Base-by-base conservation (phyloP, 2,888 invertebrate genomes). In the Nysson spinosus region DNA sequence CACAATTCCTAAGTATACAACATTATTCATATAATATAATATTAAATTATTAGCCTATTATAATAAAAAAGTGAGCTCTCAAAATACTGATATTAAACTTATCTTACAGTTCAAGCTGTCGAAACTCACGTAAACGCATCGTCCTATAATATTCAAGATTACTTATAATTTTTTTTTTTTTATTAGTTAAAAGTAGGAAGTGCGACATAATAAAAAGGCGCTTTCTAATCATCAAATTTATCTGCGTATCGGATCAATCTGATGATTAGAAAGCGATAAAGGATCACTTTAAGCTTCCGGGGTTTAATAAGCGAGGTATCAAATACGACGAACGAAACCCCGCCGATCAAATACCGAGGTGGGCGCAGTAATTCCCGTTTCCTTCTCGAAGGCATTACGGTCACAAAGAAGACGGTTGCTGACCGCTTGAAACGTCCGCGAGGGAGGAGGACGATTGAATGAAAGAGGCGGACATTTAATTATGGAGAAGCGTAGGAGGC, bases 401-500 rank as follows among this genome's bases (percentile, higher is more conserved):
- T 24, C 30, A 32, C 34, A 9, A 34, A 32, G 43, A 57, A 50
- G 49, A 69, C 55, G 55, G 46, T 58, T 65, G 57, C 57, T 55
- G 71, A 67, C 56, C 44, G 55, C 30, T 61, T 42, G 50, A 44
- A 42, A 66, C 63, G 32, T 46, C 42, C 40, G 49, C 28, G 42
- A 54, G 69, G 65, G 69, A 58, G 63, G 65, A 54, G 40, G 34
- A 42, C 56, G 69, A 69, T 69, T 61, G 66, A 50, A 52, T 56
- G 63, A 76, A 74, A 70, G 47, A 52, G 51, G 66, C 66, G 69
- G 74, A 67, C 71, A 51, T 77, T 78, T 78, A 76, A 78, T 78
- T 72, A 55, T 57, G 70, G 60, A 56, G 42, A 39, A 47, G 66
- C 65, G 72, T 77, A 61, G 77, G 75, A 67, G 65, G 69, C 66